Conservation (phyloP, 2,888 invertebrate species). For the Drosophila colorata region DNA sequence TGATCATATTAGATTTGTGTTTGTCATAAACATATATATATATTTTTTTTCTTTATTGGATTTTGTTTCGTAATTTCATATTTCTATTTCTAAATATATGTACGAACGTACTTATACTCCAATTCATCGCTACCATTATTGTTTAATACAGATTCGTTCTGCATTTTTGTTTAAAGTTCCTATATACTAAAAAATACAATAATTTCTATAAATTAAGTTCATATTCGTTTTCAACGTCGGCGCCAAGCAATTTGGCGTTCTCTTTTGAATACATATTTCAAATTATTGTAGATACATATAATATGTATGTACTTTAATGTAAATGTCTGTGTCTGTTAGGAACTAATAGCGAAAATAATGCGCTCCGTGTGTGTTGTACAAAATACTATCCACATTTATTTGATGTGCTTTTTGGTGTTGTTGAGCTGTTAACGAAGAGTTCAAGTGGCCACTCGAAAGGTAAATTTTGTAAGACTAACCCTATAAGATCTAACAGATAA, state of each 20-base stretch:
- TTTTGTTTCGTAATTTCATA: conserved; percentile 52
- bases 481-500: conserved; percentile 16
- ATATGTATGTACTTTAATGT: conserved; percentile 41
- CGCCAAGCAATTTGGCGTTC: conserved; percentile 33
- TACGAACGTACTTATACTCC: conserved; percentile 34
- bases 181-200: conserved; percentile 68
- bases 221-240: conserved; percentile 46
- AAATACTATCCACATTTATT: conserved; percentile 14
- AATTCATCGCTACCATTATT: conserved; percentile 60
- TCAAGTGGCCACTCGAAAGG: background rate
- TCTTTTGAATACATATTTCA: conserved; percentile 34
- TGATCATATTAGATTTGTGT: conserved; percentile 61
- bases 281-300: conserved; percentile 44
- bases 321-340: conserved; percentile 64
- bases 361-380: conserved; percentile 46
- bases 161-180: conserved; percentile 41
- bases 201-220: conserved; percentile 44
- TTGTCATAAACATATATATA: conserved; percentile 34
- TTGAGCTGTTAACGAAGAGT: conserved; percentile 49
- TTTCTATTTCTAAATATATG: conserved; percentile 53
- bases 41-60: conserved; percentile 35
- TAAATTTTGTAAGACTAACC: conserved; percentile 3
- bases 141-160: conserved; percentile 68
- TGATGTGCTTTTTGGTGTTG: conserved; percentile 15
- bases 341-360: conserved; percentile 77